Base-by-base conservation (phyloP, 2,797 vertebrate genomes). In the Hylomyscus alleni region DNA sequence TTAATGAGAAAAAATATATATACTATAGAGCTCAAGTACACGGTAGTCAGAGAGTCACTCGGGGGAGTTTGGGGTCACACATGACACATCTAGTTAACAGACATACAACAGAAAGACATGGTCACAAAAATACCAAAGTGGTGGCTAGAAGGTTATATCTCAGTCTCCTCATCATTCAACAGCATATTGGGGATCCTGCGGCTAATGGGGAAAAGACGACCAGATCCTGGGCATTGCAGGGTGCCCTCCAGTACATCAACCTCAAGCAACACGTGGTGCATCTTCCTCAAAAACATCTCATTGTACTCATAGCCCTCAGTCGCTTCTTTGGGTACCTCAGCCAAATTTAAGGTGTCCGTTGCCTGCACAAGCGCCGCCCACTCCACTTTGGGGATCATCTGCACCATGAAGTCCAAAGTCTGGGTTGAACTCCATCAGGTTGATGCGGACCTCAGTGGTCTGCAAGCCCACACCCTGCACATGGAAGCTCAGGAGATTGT, bases 141-240 rank as follows among this genome's bases (percentile, higher is more conserved):
- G 24, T 1, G 67, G 29, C 82, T 7, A 82, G 65, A 40, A 1
- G 0, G 4, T 84, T 81, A 98, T 1, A 90, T 72, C 82, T 97
- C 85, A 0, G 97, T 98, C 97, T 99, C 99, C 0, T 99, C 99
- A 69, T 99, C 99, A 2, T 98, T 99, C 95, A 99, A 98, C 94
- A 99, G 98, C 99, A 99, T 99, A 98, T 99, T 99, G 95, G 99
- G 99, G 97, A 99, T 99, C 77, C 99, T 99, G 97, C 98, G 99
- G 60, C 99, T 98, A 97, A 99, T 99, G 12, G 99, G 99, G 91
- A 99, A 99, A 98, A 99, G 98, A 54, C 99, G 98, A 62, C 99
- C 99, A 0, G 99, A 99, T 80, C 99, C 99, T 0, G 99, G 99
- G 92, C 99, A 99, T 83, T 99, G 98, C 95, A 99, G 98, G 34